Conservation (phyloP, 1,140 invertebrate genomes). For the Ceratina australensis region DNA sequence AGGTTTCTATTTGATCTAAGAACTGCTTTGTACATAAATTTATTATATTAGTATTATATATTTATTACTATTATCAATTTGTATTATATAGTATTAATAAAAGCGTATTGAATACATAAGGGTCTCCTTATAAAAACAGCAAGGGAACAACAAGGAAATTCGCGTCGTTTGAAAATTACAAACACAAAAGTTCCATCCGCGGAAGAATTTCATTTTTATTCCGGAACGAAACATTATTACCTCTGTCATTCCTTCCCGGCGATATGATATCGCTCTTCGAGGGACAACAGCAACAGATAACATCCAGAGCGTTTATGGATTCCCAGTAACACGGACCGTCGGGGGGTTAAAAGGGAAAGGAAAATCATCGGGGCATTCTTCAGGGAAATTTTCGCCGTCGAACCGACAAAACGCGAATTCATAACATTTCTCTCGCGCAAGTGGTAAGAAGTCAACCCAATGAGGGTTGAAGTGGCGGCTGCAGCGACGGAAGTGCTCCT, state of each 20-base stretch:
- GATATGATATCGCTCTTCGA: too few species aligned
- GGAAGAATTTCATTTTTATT: constrained; percentile 16
- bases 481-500: constrained; percentile 56
- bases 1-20: too few species aligned
- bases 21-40: too few species aligned
- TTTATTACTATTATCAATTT: too few species aligned
- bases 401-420: constrained; percentile 47
- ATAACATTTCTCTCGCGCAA: constrained; percentile 59
- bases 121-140: neutral
- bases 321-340: too few species aligned
- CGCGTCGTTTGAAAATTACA: constrained; percentile 22
- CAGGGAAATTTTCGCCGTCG: constrained; percentile 37
- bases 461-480: constrained; percentile 62
- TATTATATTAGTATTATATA: too few species aligned
- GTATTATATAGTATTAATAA: constrained; percentile 11
- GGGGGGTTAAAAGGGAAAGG: too few species aligned
- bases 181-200: constrained; percentile 13
- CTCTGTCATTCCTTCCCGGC: neutral
- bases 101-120: constrained; percentile 2
- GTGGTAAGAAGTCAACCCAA: constrained; percentile 59
- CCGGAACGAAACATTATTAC: neutral
- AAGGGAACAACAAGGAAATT: neutral
- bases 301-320: neutral
- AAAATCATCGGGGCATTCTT: constrained; percentile 41
- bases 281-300: constrained; percentile 17